Conservation (phyloP, 2,113 vertebrate genomes). For the Mormyrus iriodes region DNA sequence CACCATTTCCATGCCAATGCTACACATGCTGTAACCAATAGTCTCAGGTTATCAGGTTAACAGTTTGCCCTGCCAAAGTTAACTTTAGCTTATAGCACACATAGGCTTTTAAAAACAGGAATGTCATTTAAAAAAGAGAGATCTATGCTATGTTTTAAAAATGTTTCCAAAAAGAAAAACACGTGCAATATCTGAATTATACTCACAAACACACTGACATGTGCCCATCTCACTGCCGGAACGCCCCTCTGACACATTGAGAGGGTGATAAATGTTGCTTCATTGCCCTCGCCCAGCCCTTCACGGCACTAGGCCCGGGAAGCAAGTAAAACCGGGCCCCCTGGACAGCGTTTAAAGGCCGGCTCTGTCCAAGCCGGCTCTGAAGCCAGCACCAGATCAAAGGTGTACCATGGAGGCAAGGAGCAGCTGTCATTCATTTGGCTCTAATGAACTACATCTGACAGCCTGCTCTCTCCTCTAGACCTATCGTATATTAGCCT, state of each 20-base stretch:
- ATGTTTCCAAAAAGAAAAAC: background rate
- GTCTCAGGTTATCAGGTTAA: background rate
- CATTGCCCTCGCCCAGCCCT: constrained; percentile 44
- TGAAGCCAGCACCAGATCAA: constrained; percentile 72
- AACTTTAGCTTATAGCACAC: background rate
- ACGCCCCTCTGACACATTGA: background rate
- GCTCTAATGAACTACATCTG: constrained; percentile 79
- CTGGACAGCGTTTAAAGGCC: constrained; percentile 73
- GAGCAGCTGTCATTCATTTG: constrained; percentile 83
- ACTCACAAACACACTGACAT: background rate
- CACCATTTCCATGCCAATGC: background rate
- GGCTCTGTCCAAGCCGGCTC: constrained; percentile 66
- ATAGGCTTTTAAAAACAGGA: background rate
- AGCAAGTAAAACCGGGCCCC: constrained; percentile 67
- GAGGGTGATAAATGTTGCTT: constrained; percentile 27
- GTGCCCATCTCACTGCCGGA: background rate
- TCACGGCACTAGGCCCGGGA: constrained; percentile 53
- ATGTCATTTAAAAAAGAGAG: background rate
- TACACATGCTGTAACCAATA: background rate
- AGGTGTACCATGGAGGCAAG: constrained; percentile 67
- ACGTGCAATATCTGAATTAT: background rate
- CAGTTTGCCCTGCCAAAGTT: background rate
- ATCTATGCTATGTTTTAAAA: background rate
- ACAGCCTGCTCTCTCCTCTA: constrained; percentile 31
- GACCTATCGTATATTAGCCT: constrained; percentile 8